Evolutionary conservation across 1,140 invertebrate species (phyloP).

Genomic region (Drosophila chauvacae): DNA sequence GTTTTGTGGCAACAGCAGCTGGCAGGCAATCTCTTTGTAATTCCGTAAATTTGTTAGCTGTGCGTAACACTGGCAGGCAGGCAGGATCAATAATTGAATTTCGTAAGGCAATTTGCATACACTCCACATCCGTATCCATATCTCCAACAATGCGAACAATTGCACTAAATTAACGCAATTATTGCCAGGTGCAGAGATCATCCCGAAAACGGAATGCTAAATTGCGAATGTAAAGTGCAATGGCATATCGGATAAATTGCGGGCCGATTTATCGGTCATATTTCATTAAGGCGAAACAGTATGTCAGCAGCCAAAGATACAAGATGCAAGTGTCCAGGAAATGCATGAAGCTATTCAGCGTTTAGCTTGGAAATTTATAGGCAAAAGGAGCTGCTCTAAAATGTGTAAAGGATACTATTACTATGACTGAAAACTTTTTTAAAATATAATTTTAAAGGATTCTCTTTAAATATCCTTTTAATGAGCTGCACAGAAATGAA

Average conservation of each 20-base stretch:
- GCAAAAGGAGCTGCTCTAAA: neutral
- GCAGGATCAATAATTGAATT: slow-evolving; percentile 42
- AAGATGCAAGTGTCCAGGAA: neutral
- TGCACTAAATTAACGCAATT: slow-evolving; percentile 45
- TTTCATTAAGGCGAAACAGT: slow-evolving; percentile 5
- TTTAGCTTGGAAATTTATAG: neutral
- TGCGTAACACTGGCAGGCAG: neutral
- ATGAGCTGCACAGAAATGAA: neutral
- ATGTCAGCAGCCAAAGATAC: slow-evolving; percentile 10
- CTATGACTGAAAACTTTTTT: neutral
- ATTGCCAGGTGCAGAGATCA: slow-evolving; percentile 18
- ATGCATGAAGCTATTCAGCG: neutral
- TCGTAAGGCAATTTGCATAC: slow-evolving; percentile 35
- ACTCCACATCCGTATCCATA: neutral
- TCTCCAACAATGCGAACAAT: slow-evolving; percentile 22
- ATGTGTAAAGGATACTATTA: neutral
- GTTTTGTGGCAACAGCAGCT: slow-evolving; percentile 12
- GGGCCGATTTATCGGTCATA: slow-evolving; percentile 19
- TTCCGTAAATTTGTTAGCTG: slow-evolving; percentile 23
- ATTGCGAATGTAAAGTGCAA: slow-evolving; percentile 12
- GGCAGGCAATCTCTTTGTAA: slow-evolving; percentile 17
- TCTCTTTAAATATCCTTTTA: no score
- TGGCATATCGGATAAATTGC: slow-evolving; percentile 16
- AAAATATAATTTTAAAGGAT: neutral
- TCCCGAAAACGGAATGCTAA: slow-evolving; percentile 19